Base-by-base conservation (phyloP, 2,888 invertebrate species). In the Orthosia cruda region DNA sequence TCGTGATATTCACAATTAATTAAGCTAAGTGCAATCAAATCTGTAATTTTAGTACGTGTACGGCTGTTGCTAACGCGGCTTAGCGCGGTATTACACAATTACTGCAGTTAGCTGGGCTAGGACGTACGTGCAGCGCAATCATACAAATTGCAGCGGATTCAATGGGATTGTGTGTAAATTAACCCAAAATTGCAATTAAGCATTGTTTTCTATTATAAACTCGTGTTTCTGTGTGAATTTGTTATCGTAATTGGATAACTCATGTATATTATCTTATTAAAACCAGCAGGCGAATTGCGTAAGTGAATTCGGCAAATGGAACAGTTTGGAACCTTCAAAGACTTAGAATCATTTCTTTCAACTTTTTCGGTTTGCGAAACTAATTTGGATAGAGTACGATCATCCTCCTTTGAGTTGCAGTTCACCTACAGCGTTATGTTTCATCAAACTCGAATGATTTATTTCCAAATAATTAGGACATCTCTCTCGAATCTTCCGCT, bases 21-120 rank as follows among this genome's bases (percentile, higher is more conserved):
- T 88, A 81, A 81, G 83, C 84, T 78, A 85, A 87, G 84, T 85
- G 85, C 88, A 89, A 87, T 89, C 86, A 86, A 89, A 88, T 86
- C 82, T 76, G 71, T 77, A 84, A 83, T 81, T 84, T 86, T 74
- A 68, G 70, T 78, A 72, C 59, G 23, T 74, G 45, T 62, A 50
- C 32, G 62, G 26, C 49, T 55, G 57, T 67, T 64, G 7, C 62
- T 78, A 61, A 57, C 63, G 58, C 69, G 61, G 67, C 71, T 78
- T 77, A 74, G 80, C 45, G 63, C 72, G 75, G 78, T 83, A 81
- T 82, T 86, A 85, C 72, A 73, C 82, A 85, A 82, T 83, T 80
- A 80, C 71, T 74, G 72, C 57, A 74, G 74, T 40, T 40, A 40
- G 40, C 40, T 49, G 61, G 83, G 77, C 68, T 77, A 77, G 77